A percentile compares a stretch with the other conserved stretches of the same genome.
phyloP scores from a whole-genome alignment of 2,888 invertebrate species.

The Synergus laeviventris region DNA sequence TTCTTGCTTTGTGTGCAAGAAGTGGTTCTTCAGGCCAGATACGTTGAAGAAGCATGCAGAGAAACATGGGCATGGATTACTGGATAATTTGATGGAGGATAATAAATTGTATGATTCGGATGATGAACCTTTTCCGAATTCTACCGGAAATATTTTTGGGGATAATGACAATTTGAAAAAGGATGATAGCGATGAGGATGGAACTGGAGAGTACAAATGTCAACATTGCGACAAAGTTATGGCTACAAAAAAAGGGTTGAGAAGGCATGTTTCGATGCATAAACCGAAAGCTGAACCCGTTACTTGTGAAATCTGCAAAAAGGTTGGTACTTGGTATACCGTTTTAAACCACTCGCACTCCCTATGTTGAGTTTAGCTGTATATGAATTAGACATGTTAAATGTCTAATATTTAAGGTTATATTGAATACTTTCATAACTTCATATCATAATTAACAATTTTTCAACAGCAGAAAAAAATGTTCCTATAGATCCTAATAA shows the following conservation, averaged over 20 bases:
- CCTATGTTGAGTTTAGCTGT: too few species aligned
- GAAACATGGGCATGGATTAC: conserved; percentile 71
- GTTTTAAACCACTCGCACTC: too few species aligned
- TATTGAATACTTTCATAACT: too few species aligned
- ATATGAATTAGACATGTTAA: too few species aligned
- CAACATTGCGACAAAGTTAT: conserved; percentile 74
- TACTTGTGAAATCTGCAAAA: conserved; percentile 72
- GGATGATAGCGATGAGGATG: conserved; percentile 64
- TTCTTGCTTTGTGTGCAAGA: conserved; percentile 73
- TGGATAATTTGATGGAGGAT: conserved; percentile 71
- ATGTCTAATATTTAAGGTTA: too few species aligned
- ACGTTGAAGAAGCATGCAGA: conserved; percentile 74
- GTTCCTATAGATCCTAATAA: background rate
- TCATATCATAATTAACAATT: too few species aligned
- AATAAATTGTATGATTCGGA: conserved; percentile 73
- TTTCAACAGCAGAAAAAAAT: too few species aligned
- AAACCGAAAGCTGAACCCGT: conserved; percentile 74
- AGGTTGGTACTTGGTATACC: conserved; percentile 51
- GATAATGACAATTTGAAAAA: conserved; percentile 59
- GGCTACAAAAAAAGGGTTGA: conserved; percentile 73
- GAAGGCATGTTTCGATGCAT: conserved; percentile 73
- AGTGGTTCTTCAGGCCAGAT: conserved; percentile 73
- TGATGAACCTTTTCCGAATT: conserved; percentile 63
- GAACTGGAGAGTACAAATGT: conserved; percentile 71
- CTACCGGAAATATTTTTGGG: conserved; percentile 41